A percentile compares a stretch with the other conserved stretches of the same genome.
These are phyloP conservation scores for Teinopalpus imperialis DNA, from an alignment of 2,888 invertebrate species.

Conservation along the genomic window DNA sequence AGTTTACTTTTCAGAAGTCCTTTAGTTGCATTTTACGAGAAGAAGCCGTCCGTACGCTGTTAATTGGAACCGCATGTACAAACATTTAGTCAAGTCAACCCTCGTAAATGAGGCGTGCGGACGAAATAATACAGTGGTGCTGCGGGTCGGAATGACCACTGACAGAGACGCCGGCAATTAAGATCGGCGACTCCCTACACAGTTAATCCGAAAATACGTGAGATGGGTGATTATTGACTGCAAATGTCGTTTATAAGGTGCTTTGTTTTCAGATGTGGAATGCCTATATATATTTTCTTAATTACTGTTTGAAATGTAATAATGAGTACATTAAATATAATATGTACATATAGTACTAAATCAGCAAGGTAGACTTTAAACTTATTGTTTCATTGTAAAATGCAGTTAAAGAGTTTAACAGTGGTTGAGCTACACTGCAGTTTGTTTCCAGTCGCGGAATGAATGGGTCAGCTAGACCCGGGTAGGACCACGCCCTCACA, in stretches of 20 bases:
- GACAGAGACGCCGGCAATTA: slow-evolving; percentile 68
- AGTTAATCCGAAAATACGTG: slow-evolving; percentile 80
- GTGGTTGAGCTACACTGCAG: too few relatives aligned
- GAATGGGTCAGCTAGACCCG: too few relatives aligned
- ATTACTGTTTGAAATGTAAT: neutral
- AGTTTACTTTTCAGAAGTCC: slow-evolving; percentile 8
- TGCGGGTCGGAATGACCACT: slow-evolving; percentile 63
- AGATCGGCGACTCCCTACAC: slow-evolving; percentile 72
- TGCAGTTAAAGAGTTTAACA: too few relatives aligned
- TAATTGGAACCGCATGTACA: slow-evolving; percentile 30
- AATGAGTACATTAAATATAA: too few relatives aligned
- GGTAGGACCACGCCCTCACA: too few relatives aligned
- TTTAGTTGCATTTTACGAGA: slow-evolving; percentile 37
- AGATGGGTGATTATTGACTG: slow-evolving; percentile 74
- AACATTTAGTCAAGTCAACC: slow-evolving; percentile 58
- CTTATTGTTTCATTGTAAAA: too few relatives aligned
- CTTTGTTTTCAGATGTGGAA: slow-evolving; percentile 54
- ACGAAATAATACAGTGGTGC: slow-evolving; percentile 71
- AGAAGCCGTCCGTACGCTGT: slow-evolving; percentile 7
- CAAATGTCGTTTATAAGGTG: slow-evolving; percentile 51
- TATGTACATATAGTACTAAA: too few relatives aligned
- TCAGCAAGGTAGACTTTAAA: too few relatives aligned
- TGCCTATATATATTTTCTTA: neutral
- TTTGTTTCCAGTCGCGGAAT: too few relatives aligned
- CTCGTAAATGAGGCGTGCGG: slow-evolving; percentile 63